Evolutionary conservation across 2,113 vertebrate genomes (phyloP).

Genomic region (Perccottus glenii): DNA sequence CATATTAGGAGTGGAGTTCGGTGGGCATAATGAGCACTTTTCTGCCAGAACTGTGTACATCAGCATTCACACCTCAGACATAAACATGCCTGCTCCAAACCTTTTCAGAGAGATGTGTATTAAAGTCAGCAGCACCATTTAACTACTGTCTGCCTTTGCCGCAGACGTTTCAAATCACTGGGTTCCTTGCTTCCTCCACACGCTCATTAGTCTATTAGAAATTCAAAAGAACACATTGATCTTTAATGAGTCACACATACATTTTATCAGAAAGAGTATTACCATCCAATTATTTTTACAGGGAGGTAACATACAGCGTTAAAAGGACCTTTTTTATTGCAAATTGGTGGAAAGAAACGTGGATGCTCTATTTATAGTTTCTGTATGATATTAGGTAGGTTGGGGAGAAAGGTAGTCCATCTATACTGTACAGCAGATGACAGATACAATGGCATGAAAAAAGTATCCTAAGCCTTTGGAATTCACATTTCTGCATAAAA

Average conservation of each 20-base stretch:
- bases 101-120: background rate
- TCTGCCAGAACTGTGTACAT: conserved; percentile 24
- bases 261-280: conserved; percentile 8
- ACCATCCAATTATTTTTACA: conserved; percentile 6
- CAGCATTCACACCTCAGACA: conserved; percentile 19
- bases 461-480: no score
- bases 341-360: background rate
- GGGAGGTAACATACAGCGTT: background rate
- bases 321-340: background rate
- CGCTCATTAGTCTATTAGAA: conserved; percentile 7
- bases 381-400: no score
- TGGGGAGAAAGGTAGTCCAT: no score
- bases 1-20: background rate
- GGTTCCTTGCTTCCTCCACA: background rate
- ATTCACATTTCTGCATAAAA: no score
- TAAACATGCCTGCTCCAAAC: conserved; percentile 4
- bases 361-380: no score
- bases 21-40: background rate
- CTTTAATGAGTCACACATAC: conserved; percentile 7
- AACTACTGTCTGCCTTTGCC: conserved; percentile 3
- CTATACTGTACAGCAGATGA: no score
- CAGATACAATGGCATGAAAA: no score
- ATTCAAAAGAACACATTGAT: conserved; percentile 13
- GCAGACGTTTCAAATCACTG: conserved; percentile 3
- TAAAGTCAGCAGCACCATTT: conserved; percentile 9